Evolutionary conservation across 1,140 invertebrate species (phyloP).

Genomic region (Pseudomyrmex pallidus): DNA sequence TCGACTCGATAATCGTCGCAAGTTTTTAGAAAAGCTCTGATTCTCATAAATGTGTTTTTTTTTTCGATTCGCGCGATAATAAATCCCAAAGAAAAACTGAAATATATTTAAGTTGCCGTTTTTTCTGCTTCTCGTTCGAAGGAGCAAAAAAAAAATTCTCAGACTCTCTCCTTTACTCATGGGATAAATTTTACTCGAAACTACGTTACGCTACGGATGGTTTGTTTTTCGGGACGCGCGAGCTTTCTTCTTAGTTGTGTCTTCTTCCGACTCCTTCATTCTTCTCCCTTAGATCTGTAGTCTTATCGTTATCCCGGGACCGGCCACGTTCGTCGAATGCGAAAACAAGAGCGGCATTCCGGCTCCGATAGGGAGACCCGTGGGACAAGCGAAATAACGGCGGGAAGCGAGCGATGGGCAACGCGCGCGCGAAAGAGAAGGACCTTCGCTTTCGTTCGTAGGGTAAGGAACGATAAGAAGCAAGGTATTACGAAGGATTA

Average conservation of each 20-base stretch:
- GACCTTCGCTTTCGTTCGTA: neutral
- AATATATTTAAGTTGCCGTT: neutral
- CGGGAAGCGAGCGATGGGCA: neutral
- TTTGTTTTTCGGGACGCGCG: constrained; percentile 27
- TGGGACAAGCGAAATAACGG: constrained; percentile 36
- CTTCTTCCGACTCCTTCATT: constrained; percentile 11
- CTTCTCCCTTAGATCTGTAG: neutral
- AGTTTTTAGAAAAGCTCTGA: too few relatives aligned
- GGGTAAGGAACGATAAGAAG: constrained; percentile 47
- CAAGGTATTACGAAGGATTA: constrained; percentile 58
- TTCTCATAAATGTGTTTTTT: too few relatives aligned
- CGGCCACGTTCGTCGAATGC: constrained; percentile 26
- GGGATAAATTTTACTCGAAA: constrained; percentile 53
- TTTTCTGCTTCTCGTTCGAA: neutral
- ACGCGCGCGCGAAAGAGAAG: neutral
- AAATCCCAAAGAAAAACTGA: neutral
- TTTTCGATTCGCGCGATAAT: neutral
- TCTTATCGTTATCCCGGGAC: constrained; percentile 1
- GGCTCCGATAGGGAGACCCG: constrained; percentile 21
- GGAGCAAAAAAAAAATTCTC: neutral
- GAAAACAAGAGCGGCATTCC: constrained; percentile 20
- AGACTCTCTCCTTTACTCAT: neutral
- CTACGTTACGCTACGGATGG: constrained; percentile 22
- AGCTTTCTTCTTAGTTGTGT: neutral
- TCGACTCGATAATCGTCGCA: too few relatives aligned